Evolutionary conservation across 2,797 vertebrate genomes (phyloP), one percentile per base, ranked within the genome.

Genomic region (Pseudomugil gertrudae): DNA sequence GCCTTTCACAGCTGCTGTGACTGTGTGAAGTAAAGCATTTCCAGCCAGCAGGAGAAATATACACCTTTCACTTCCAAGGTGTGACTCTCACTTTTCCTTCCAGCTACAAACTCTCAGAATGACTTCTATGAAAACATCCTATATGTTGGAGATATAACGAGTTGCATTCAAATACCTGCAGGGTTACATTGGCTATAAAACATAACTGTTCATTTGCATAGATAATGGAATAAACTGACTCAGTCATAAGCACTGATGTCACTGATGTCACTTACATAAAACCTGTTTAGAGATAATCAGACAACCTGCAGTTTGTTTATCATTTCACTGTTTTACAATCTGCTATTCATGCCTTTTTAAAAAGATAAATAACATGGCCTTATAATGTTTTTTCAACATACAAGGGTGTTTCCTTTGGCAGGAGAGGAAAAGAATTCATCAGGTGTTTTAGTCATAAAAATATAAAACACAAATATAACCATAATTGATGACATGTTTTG

Each of bases 191-290:
- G 0, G 4, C 56, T 62, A 11, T 80, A 57, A 64, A 65, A 13
- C 14, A 24, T 13, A 36, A 69, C 0, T 35, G 6, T 9, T 54
- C 21, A 72, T 83, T 69, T 84, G 72, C 60, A 80, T 79, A 58
- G 69, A 81, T 69, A 43, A 72, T 9, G 5, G 11, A 13, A 27
- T 71, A 35, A 63, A 40, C 33, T 9, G 27, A 47, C 50, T 69
- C 40, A 48, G 9, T 24, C 51, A 60, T 36, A 21, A 54, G 54
- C 15, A 21, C 9, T 48, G 57, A n/a, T 1, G 54, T 63, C 51
- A 50, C 48, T n/a, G 11, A 24, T 14, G 30, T 30, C 51, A 27
- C 17, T 50, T 30, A 29, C 23, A 19, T 57, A 9, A 51, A 69
- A 27, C 55, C 30, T 23, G 19, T 59, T 32, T 2, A 38, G 35